These are phyloP conservation scores for Himalopsyche japonica DNA, from an alignment of 2,888 invertebrate species.

Conservation along the genomic window DNA sequence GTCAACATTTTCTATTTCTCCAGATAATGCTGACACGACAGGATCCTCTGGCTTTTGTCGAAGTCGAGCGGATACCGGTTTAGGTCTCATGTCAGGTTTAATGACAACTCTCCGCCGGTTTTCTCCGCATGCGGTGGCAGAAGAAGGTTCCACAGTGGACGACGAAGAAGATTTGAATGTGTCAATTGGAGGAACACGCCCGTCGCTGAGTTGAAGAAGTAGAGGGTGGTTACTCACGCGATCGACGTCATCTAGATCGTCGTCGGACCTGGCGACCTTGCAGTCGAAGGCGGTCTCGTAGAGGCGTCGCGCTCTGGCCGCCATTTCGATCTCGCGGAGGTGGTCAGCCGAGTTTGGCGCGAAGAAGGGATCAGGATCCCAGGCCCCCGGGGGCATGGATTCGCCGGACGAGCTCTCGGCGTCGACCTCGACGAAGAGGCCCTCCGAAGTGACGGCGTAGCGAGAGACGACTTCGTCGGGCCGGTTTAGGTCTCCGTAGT, in stretches of 20 bases:
- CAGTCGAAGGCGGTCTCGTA: constrained; percentile 91
- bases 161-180: constrained; percentile 51
- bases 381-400: constrained; percentile 73
- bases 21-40: constrained; percentile 53
- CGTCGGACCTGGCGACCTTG: constrained; percentile 79
- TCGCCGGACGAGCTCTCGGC: constrained; percentile 56
- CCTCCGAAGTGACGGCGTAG: constrained; percentile 73
- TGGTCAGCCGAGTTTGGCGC: constrained; percentile 68
- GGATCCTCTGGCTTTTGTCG: constrained; percentile 49
- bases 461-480: constrained; percentile 63
- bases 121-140: constrained; percentile 44
- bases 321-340: constrained; percentile 66
- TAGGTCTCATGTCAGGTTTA: constrained; percentile 63
- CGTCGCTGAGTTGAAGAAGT: constrained; percentile 61
- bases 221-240: constrained; percentile 81
- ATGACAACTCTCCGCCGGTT: constrained; percentile 62
- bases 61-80: constrained; percentile 61
- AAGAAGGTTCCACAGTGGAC: constrained; percentile 56
- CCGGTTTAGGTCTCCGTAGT: constrained; percentile 77
- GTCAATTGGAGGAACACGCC: constrained; percentile 32
- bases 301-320: constrained; percentile 71
- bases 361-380: constrained; percentile 63
- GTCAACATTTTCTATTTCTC: constrained; percentile 67
- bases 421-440: constrained; percentile 54
- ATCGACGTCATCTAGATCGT: constrained; percentile 80